phyloP scores from a whole-genome alignment of 2,888 invertebrate genomes.

The Cephus rjabovi region DNA sequence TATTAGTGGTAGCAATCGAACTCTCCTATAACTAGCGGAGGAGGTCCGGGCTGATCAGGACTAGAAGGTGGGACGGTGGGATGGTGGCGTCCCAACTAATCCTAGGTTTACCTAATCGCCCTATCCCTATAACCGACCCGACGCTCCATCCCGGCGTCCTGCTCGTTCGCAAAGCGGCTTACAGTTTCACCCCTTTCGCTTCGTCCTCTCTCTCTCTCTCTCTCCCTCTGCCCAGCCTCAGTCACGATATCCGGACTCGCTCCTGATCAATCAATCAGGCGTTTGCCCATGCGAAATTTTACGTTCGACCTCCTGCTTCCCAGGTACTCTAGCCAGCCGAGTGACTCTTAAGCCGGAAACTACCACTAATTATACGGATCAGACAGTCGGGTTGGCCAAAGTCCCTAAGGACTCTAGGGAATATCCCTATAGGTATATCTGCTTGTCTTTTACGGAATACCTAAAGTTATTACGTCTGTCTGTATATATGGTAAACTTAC shows the following conservation, averaged over 20 bases:
- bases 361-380: not conserved
- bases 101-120: conserved; percentile 66
- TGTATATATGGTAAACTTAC: not conserved
- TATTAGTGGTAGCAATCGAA: conserved; percentile 62
- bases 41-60: conserved; percentile 33
- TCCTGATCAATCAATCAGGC: conserved; percentile 33
- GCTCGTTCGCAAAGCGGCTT: conserved; percentile 62
- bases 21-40: conserved; percentile 30
- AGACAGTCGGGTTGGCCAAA: not conserved
- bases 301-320: not conserved
- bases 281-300: not conserved
- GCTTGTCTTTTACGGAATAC: not conserved
- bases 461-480: not conserved
- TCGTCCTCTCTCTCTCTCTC: conserved; percentile 16
- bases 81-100: conserved; percentile 57
- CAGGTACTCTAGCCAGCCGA: conserved; percentile 3
- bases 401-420: not conserved
- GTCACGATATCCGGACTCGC: not conserved
- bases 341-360: conserved; percentile 1
- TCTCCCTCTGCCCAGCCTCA: not conserved
- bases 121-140: conserved; percentile 42
- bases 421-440: not conserved
- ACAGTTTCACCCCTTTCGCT: conserved; percentile 52
- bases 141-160: conserved; percentile 43
- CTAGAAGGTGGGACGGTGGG: conserved; percentile 20